Percentiles rank a stretch among this genome's conserved stretches.
These are phyloP conservation scores for Aphaenogaster rudis DNA, from an alignment of 1,140 invertebrate genomes.

Conservation along the genomic window DNA sequence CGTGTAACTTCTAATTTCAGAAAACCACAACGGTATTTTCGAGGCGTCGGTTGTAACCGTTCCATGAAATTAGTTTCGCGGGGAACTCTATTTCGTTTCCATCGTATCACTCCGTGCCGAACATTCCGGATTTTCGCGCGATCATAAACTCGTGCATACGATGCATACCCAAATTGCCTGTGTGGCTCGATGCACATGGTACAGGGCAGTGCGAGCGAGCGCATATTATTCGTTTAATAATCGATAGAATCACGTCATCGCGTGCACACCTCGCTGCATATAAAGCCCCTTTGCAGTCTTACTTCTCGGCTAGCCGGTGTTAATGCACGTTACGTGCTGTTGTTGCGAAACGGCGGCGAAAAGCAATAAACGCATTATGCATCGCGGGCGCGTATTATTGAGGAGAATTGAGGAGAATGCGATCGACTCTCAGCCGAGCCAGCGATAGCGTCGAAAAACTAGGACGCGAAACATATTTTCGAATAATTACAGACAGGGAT, in stretches of 20 bases:
- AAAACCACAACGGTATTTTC: constrained; percentile 74
- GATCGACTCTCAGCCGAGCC: background rate
- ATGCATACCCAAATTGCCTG: constrained; percentile 78
- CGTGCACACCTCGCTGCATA: constrained; percentile 78
- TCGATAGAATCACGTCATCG: constrained; percentile 84
- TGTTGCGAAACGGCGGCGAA: constrained; percentile 61
- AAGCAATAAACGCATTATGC: constrained; percentile 61
- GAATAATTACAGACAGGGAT: background rate
- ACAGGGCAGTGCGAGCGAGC: constrained; percentile 78
- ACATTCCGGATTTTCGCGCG: constrained; percentile 78
- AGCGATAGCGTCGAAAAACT: constrained; percentile 11
- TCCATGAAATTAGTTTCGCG: constrained; percentile 76
- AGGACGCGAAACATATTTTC: constrained; percentile 33
- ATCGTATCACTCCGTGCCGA: constrained; percentile 79
- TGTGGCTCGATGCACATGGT: constrained; percentile 77
- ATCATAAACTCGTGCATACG: constrained; percentile 79
- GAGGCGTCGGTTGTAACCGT: constrained; percentile 76
- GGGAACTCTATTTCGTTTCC: constrained; percentile 77
- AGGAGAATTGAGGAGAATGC: constrained; percentile 36
- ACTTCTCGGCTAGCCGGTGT: constrained; percentile 68
- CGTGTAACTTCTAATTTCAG: constrained; percentile 74
- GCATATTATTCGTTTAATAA: constrained; percentile 84
- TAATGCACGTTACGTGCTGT: constrained; percentile 72
- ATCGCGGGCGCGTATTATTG: constrained; percentile 13
- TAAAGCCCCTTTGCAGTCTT: constrained; percentile 72